Evolutionary conservation across 2,888 invertebrate species (phyloP).

Genomic region (Polyommatus iphigenia): DNA sequence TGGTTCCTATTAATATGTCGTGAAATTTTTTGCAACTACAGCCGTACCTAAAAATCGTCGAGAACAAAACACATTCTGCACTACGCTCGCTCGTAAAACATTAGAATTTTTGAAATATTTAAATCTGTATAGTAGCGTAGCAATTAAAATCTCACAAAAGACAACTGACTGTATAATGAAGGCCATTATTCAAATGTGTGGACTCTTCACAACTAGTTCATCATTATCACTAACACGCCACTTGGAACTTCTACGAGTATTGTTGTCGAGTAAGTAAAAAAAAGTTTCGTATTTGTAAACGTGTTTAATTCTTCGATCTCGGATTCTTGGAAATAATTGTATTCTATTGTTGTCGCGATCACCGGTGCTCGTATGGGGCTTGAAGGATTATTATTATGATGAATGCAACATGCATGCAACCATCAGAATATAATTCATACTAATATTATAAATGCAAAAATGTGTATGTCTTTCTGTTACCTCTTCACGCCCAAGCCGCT

Average conservation of each 20-base stretch:
- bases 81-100: background rate
- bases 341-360: too few species aligned
- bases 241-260: background rate
- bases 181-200: slow-evolving; percentile 4
- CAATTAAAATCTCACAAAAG: slow-evolving; percentile 6
- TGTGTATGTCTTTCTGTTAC: too few species aligned
- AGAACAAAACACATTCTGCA: background rate
- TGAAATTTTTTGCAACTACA: background rate
- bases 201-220: background rate
- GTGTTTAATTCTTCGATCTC: too few species aligned
- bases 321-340: too few species aligned
- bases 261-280: background rate
- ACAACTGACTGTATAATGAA: background rate
- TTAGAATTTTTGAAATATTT: slow-evolving; percentile 6
- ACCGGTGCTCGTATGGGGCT: too few species aligned
- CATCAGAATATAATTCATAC: too few species aligned
- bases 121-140: background rate
- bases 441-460: too few species aligned
- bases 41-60: background rate
- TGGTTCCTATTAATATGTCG: background rate
- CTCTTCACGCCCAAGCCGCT: too few species aligned
- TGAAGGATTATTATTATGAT: too few species aligned
- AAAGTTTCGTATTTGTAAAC: background rate
- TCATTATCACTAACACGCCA: background rate
- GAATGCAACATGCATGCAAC: too few species aligned